Conservation (phyloP, 2,797 vertebrate genomes). For the Monodelphis domestica region DNA sequence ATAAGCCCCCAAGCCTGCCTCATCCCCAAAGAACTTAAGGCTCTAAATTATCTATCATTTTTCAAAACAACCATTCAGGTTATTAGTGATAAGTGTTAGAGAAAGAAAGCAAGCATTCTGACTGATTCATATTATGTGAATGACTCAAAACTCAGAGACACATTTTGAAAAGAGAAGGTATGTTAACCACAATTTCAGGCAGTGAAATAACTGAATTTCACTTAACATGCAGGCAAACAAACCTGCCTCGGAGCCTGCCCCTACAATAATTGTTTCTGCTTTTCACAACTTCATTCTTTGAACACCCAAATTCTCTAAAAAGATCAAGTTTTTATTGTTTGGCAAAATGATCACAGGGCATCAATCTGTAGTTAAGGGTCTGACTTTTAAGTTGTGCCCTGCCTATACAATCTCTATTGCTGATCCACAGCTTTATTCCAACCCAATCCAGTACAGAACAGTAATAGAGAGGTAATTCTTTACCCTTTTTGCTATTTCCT, state of each 20-base stretch:
- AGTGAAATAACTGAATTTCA: neutral
- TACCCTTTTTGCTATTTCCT: neutral
- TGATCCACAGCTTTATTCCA: constrained; percentile 1
- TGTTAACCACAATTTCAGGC: neutral
- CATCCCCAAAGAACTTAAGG: neutral
- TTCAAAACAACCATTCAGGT: neutral
- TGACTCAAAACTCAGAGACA: neutral
- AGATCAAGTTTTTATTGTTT: constrained; percentile 6
- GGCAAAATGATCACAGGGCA: neutral
- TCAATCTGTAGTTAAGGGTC: neutral
- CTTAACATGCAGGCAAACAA: neutral
- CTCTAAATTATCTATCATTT: neutral
- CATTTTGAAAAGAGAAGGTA: neutral
- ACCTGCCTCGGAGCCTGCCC: neutral
- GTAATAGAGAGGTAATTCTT: neutral
- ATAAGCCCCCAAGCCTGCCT: neutral
- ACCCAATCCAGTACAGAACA: neutral
- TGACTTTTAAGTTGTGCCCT: neutral
- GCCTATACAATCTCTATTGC: constrained; percentile 10
- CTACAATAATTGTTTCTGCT: neutral
- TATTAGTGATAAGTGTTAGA: neutral
- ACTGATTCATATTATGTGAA: neutral
- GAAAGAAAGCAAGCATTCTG: neutral
- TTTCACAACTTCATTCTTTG: neutral
- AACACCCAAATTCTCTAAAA: constrained; percentile 16